Percentiles rank a stretch among this genome's conserved stretches.
phyloP scores from a whole-genome alignment of 1,140 invertebrate genomes.

The Trichonephila inaurata region DNA sequence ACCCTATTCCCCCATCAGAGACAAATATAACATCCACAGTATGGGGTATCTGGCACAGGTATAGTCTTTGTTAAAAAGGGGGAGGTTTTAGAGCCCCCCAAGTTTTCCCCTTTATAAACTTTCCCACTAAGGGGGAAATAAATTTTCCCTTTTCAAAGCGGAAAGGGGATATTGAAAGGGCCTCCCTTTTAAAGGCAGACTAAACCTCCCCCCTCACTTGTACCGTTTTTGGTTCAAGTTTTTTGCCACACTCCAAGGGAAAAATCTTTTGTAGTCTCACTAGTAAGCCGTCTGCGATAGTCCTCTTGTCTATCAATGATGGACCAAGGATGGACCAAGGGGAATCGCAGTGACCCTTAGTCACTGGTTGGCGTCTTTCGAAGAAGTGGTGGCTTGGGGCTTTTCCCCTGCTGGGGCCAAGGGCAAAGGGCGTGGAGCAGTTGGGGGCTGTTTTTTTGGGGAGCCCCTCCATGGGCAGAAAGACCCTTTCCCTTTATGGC shows the following conservation, averaged over 20 bases:
- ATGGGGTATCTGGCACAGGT: not conserved
- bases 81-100: not conserved
- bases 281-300: no score
- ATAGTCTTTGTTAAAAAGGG: not conserved
- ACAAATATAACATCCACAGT: not conserved
- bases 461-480: conserved; percentile 84
- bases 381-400: conserved; percentile 37
- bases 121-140: no score
- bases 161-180: no score
- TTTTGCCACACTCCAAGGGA: no score
- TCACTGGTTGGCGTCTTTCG: conserved; percentile 70
- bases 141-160: no score
- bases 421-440: not conserved
- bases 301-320: no score
- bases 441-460: conserved; percentile 74
- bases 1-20: not conserved
- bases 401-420: conserved; percentile 22
- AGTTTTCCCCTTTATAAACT: no score
- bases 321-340: no score
- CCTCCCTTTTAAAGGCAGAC: no score
- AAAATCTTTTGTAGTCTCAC: no score
- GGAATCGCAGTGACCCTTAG: not conserved
- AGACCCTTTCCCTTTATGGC: conserved; percentile 88
- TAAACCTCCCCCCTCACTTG: no score
- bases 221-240: no score